A percentile compares a stretch with the other conserved stretches of the same genome.
Evolutionary conservation across 2,888 invertebrate genomes (phyloP).

Genomic region (Sipha maydis): DNA sequence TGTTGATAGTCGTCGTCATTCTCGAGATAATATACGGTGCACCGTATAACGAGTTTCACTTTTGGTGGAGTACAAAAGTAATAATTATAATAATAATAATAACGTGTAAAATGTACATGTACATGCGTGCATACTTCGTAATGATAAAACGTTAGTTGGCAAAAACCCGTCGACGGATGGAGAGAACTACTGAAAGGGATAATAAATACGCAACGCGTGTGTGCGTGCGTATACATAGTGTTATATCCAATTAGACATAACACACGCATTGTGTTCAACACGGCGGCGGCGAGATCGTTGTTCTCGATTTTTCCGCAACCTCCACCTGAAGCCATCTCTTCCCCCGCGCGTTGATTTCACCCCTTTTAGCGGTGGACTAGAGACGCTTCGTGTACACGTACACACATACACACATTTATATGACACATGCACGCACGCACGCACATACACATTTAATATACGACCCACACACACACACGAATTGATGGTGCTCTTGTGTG

Average conservation of each 20-base stretch:
- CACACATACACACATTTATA: too few relatives aligned
- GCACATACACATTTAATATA: not conserved
- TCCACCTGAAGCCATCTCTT: not conserved
- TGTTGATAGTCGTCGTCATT: not conserved
- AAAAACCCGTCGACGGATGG: not conserved
- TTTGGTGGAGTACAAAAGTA: not conserved
- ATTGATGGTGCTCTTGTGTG: not conserved
- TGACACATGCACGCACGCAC: not conserved
- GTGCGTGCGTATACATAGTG: not conserved
- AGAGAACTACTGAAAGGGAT: not conserved
- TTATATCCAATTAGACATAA: constrained; percentile 43
- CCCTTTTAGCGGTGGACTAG: not conserved
- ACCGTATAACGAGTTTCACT: not conserved
- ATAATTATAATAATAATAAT: too few relatives aligned
- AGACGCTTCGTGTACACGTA: not conserved
- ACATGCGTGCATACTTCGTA: not conserved
- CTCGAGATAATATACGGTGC: not conserved
- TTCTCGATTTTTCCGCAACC: constrained; percentile 32
- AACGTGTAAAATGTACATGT: not conserved
- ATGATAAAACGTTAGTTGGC: not conserved
- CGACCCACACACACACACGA: too few relatives aligned
- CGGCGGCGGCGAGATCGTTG: not conserved
- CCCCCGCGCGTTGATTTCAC: not conserved
- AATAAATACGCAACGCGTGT: not conserved
- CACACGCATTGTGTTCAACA: constrained; percentile 40